Evolutionary conservation across 2,888 invertebrate species (phyloP), one percentile per base, ranked within the genome.

Genomic region (Orthosia gothica): DNA sequence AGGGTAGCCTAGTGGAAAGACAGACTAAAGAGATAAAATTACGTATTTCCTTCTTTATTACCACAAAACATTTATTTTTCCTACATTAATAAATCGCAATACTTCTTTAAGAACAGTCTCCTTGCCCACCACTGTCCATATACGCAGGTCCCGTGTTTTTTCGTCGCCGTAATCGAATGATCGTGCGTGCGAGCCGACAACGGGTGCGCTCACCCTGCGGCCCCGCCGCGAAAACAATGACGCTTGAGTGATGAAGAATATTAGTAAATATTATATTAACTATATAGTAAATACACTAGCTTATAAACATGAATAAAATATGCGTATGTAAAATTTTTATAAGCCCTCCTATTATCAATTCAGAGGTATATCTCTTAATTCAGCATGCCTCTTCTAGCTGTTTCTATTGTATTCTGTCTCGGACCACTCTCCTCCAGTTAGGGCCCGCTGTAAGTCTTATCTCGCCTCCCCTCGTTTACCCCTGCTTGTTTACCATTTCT

Each of bases 121-220:
- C 68, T 50, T 47, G 13, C 45, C 32, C n/a, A 64, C 52, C 68
- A 23, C 76, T 89, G 84, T 88, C 83, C 89, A 81, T 76, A 70
- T 74, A 76, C 67, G 63, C 58, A 40, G 59, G 81, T 23, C 59
- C 57, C 58, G 71, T 70, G 71, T 82, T 86, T 88, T 89, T 87
- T 83, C 81, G 76, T 68, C 63, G 55, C 54, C 66, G 65, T 88
- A 88, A 89, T 89, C 73, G 86, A 87, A 85, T 89, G 77, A 87
- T 67, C 70, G 70, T 83, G 75, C 82, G 81, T 82, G 79, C 81
- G 74, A 78, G 75, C 79, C 76, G 23, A 74, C 84, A 86, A 86
- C 76, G 79, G 81, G 86, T 83, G 75, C 81, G 64, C 75, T 76
- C 71, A 69, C 86, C 84, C 76, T 18, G 65, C 72, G 18, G 26